Conservation (phyloP, 2,888 invertebrate genomes). For the Leucania comma region DNA sequence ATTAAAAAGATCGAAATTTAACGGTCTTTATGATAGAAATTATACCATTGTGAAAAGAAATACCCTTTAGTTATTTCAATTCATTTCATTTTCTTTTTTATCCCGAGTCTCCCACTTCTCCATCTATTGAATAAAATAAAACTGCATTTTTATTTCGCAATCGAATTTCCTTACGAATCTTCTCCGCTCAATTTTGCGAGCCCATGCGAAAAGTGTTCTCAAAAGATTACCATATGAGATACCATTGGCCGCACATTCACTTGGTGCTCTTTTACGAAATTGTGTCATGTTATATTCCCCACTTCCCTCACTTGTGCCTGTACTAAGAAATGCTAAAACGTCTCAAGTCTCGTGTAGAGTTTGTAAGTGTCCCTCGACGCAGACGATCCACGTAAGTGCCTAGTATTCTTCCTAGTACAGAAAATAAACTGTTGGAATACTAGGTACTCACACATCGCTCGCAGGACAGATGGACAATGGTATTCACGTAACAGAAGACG, state of each 20-base stretch:
- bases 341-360: constrained; percentile 66
- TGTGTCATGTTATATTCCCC: constrained; percentile 67
- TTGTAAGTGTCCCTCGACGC: constrained; percentile 59
- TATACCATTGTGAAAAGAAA: too few species aligned
- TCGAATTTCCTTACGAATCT: constrained; percentile 51
- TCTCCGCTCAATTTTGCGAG: constrained; percentile 30
- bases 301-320: constrained; percentile 50
- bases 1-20: too few species aligned
- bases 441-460: background rate
- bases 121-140: constrained; percentile 36
- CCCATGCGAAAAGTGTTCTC: constrained; percentile 34
- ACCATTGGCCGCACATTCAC: constrained; percentile 45
- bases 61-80: constrained; percentile 8
- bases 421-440: constrained; percentile 38
- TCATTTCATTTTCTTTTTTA: constrained; percentile 37
- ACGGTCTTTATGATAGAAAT: too few species aligned
- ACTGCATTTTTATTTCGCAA: constrained; percentile 41
- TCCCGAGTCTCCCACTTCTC: constrained; percentile 1
- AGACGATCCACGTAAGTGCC: constrained; percentile 61
- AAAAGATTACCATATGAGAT: constrained; percentile 52
- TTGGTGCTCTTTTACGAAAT: constrained; percentile 62
- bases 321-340: constrained; percentile 65
- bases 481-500: too few species aligned
- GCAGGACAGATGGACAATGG: too few species aligned
- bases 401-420: constrained; percentile 68